Evolutionary conservation across 2,797 vertebrate genomes (phyloP).

Genomic region (Scolopax bukidnonensis): DNA sequence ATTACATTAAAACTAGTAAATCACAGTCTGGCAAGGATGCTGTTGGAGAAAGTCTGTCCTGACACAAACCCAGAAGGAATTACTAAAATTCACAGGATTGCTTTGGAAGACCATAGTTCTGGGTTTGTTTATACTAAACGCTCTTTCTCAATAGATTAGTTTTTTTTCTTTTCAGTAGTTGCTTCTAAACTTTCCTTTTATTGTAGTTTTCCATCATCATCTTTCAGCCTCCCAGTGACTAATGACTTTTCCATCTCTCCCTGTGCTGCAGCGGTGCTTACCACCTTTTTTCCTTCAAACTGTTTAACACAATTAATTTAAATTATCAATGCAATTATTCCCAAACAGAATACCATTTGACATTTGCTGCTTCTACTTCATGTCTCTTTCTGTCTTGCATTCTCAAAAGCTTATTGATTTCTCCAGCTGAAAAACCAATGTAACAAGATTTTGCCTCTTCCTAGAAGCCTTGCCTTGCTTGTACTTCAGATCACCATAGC

Average conservation of each 20-base stretch:
- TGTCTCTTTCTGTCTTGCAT: background rate
- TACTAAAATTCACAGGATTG: background rate
- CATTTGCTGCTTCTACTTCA: background rate
- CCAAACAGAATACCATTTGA: background rate
- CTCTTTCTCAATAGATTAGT: background rate
- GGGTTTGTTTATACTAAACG: background rate
- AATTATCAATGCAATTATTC: background rate
- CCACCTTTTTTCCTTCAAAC: background rate
- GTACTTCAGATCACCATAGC: background rate
- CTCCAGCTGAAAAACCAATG: background rate
- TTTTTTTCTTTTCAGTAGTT: background rate
- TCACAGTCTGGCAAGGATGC: slow-evolving; percentile 23
- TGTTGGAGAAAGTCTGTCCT: slow-evolving; percentile 4
- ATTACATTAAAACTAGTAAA: slow-evolving; percentile 43
- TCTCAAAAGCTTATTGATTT: background rate
- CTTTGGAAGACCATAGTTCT: background rate
- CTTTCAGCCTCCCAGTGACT: background rate
- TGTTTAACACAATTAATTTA: background rate
- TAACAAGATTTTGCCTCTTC: background rate
- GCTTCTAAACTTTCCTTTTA: slow-evolving; percentile 8
- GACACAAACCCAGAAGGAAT: background rate
- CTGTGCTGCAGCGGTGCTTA: background rate
- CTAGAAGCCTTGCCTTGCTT: background rate
- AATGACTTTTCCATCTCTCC: slow-evolving; percentile 13
- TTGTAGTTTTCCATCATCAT: background rate